Percentiles rank a stretch among this genome's conserved stretches.
These are phyloP conservation scores for Fulmarus glacialis DNA, from an alignment of 2,113 vertebrate genomes.

Conservation along the genomic window DNA sequence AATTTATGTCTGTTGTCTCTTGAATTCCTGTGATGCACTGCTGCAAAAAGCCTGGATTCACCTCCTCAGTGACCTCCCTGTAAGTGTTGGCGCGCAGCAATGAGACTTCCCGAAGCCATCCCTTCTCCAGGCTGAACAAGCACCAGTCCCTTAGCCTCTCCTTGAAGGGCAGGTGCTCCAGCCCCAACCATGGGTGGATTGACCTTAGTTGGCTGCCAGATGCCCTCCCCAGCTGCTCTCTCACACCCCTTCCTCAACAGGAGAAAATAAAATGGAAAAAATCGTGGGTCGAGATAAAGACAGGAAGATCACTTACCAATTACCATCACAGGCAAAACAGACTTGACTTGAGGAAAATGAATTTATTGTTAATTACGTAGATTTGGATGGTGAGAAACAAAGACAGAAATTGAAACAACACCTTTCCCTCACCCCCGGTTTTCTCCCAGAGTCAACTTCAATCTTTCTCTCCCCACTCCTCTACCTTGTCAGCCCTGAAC, in stretches of 20 bases:
- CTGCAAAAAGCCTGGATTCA: background rate
- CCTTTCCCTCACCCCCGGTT: accelerated
- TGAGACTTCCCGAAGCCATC: background rate
- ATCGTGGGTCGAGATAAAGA: background rate
- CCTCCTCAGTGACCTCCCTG: background rate
- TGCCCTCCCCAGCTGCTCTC: background rate
- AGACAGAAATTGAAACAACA: background rate
- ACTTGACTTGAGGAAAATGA: background rate
- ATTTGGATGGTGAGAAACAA: background rate
- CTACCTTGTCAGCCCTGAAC: background rate
- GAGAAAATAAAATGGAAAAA: background rate
- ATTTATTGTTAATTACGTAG: background rate
- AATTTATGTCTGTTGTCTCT: background rate
- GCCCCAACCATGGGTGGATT: accelerated
- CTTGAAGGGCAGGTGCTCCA: background rate
- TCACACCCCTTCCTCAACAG: background rate
- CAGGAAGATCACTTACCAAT: background rate
- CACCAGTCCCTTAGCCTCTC: background rate
- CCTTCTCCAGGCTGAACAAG: background rate
- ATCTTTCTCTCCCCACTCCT: background rate
- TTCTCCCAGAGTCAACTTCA: background rate
- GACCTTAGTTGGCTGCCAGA: background rate
- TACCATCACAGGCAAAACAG: background rate
- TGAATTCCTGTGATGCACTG: background rate
- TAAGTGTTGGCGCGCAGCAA: background rate